Evolutionary conservation across 2,888 invertebrate species (phyloP).

Genomic region (Ennomos quercinarius): DNA sequence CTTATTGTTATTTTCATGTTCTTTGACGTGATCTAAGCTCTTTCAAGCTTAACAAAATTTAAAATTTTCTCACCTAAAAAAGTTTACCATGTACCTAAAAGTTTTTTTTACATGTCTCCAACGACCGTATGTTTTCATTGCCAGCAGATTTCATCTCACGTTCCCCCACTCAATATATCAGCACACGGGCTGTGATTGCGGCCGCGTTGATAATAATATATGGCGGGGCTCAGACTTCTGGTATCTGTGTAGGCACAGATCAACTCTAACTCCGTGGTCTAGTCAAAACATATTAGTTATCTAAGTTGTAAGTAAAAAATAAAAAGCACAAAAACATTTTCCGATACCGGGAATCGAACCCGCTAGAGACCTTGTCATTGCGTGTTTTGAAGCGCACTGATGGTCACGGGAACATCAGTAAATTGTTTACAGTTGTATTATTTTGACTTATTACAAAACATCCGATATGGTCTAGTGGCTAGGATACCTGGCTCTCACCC

Average conservation of each 20-base stretch:
- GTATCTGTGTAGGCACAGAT: neutral
- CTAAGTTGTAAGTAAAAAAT: no score
- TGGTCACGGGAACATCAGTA: no score
- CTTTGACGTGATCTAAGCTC: no score
- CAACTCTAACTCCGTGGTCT: no score
- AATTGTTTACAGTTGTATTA: no score
- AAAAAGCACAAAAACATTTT: constrained; percentile 60
- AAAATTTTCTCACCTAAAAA: no score
- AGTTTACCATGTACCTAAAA: neutral
- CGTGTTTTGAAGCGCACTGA: no score
- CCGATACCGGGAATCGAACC: constrained; percentile 87
- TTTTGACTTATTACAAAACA: constrained; percentile 19
- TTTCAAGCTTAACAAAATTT: no score
- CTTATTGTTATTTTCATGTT: no score
- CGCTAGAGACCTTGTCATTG: no score
- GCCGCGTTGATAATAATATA: constrained; percentile 12
- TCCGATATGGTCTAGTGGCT: constrained; percentile 88
- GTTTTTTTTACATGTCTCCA: no score
- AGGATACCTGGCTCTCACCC: constrained; percentile 87
- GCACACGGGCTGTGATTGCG: constrained; percentile 32
- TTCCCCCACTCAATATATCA: constrained; percentile 34
- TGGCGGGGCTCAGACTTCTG: neutral
- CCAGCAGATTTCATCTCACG: constrained; percentile 26
- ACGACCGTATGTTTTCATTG: constrained; percentile 8
- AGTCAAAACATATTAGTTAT: no score